A percentile compares a stretch with the other conserved stretches of the same genome.
Evolutionary conservation across 2,888 invertebrate species (phyloP).

Genomic region (Lymantria monacha): DNA sequence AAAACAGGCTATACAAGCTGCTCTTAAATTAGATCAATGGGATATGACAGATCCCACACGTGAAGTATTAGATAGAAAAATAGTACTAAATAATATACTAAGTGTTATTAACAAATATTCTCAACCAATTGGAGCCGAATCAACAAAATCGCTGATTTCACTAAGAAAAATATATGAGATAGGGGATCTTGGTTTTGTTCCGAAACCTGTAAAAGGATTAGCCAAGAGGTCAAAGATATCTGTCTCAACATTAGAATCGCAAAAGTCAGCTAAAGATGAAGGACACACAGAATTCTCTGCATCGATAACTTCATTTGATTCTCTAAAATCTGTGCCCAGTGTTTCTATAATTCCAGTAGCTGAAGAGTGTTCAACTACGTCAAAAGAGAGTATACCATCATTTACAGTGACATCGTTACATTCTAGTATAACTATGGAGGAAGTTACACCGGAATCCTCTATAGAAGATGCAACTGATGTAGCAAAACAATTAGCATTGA

Average conservation of each 20-base stretch:
- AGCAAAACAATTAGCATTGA: slow-evolving; percentile 50
- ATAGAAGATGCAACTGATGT: slow-evolving; percentile 46
- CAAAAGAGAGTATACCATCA: slow-evolving; percentile 61
- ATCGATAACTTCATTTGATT: slow-evolving; percentile 48
- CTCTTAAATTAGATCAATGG: slow-evolving; percentile 79
- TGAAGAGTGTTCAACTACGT: slow-evolving; percentile 34
- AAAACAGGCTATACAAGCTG: slow-evolving; percentile 80
- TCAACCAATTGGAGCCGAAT: slow-evolving; percentile 59
- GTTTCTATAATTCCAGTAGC: slow-evolving; percentile 48
- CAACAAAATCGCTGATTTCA: slow-evolving; percentile 73
- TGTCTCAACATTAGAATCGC: neutral
- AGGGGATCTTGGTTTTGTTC: slow-evolving; percentile 86
- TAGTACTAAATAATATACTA: slow-evolving; percentile 80
- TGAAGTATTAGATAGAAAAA: slow-evolving; percentile 69
- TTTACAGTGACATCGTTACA: slow-evolving; percentile 57
- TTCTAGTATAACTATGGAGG: slow-evolving; percentile 40
- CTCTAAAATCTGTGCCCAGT: slow-evolving; percentile 66
- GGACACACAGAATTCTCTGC: slow-evolving; percentile 20
- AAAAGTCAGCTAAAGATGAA: slow-evolving; percentile 9
- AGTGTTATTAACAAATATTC: slow-evolving; percentile 69
- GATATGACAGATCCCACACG: slow-evolving; percentile 54
- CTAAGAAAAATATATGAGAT: slow-evolving; percentile 81
- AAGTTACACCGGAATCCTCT: slow-evolving; percentile 17
- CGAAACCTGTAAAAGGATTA: slow-evolving; percentile 48
- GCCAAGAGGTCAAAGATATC: neutral